A percentile compares a stretch with the other conserved stretches of the same genome.
Conservation (phyloP, 2,888 invertebrate genomes). For the Papilio elwesi region DNA sequence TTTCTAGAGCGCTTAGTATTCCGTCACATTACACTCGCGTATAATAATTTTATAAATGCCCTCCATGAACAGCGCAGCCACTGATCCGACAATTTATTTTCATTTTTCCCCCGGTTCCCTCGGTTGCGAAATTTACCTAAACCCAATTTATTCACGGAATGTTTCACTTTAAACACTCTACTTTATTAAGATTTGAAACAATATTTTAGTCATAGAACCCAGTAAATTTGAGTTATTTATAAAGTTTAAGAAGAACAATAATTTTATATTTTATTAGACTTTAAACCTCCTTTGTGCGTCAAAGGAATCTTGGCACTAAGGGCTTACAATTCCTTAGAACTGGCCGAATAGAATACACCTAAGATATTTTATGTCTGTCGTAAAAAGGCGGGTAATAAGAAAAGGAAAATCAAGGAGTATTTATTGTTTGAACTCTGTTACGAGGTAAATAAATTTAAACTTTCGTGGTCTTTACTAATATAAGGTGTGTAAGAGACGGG, state of each 20-base stretch:
- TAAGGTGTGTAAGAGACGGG: no score
- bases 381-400: no score
- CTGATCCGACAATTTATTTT: slow-evolving; percentile 31
- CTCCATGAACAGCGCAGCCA: slow-evolving; percentile 1
- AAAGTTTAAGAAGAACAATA: not conserved
- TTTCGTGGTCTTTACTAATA: no score
- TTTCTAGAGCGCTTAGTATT: not conserved
- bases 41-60: slow-evolving; percentile 20
- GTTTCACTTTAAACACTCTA: slow-evolving; percentile 5
- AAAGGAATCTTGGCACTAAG: not conserved
- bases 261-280: not conserved
- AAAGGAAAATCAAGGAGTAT: no score
- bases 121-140: slow-evolving; percentile 10
- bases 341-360: no score
- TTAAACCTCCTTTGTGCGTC: not conserved
- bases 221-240: slow-evolving; percentile 16
- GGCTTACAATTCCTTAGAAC: no score
- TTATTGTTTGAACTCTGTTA: no score
- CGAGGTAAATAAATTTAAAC: no score
- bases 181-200: slow-evolving; percentile 6
- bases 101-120: slow-evolving; percentile 23
- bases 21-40: not conserved
- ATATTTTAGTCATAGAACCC: slow-evolving; percentile 16
- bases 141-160: slow-evolving; percentile 16
- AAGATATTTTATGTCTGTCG: no score